These are phyloP conservation scores for Amitus sp. DNA, from an alignment of 2,888 invertebrate genomes.

Conservation along the genomic window DNA sequence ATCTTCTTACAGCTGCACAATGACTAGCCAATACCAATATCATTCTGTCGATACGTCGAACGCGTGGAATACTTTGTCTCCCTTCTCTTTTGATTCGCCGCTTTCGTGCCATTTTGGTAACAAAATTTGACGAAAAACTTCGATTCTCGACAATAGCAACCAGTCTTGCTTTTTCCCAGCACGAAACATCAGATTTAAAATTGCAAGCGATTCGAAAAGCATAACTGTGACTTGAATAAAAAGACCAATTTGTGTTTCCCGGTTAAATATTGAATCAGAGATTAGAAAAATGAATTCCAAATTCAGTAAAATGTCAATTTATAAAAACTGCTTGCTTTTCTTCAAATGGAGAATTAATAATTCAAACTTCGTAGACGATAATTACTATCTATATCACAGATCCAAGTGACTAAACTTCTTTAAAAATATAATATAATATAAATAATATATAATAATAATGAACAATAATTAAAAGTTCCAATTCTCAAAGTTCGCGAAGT, in stretches of 20 bases:
- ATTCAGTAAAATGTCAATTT: too few species aligned
- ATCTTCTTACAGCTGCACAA: constrained; percentile 60
- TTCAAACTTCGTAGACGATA: constrained; percentile 63
- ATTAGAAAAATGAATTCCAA: too few species aligned
- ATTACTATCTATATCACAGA: constrained; percentile 67
- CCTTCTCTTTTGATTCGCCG: neutral
- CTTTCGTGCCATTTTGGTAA: too few species aligned
- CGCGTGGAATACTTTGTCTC: constrained; percentile 6
- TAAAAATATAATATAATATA: constrained; percentile 64
- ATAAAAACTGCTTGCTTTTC: constrained; percentile 46
- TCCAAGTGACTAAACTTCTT: constrained; percentile 66
- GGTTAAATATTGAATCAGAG: too few species aligned
- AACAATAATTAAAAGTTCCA: constrained; percentile 66
- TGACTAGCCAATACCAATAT: constrained; percentile 63
- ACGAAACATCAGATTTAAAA: too few species aligned
- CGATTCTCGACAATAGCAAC: constrained; percentile 47
- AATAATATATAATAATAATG: constrained; percentile 55
- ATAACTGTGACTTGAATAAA: too few species aligned
- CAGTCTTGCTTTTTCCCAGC: constrained; percentile 49
- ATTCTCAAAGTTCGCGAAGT: too few species aligned
- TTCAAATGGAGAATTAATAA: constrained; percentile 59
- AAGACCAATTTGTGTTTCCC: too few species aligned
- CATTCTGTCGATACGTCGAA: constrained; percentile 43
- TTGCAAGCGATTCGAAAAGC: too few species aligned
- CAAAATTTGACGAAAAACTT: too few species aligned